phyloP scores from a whole-genome alignment of 2,113 vertebrate genomes.

The Redunca redunca region DNA sequence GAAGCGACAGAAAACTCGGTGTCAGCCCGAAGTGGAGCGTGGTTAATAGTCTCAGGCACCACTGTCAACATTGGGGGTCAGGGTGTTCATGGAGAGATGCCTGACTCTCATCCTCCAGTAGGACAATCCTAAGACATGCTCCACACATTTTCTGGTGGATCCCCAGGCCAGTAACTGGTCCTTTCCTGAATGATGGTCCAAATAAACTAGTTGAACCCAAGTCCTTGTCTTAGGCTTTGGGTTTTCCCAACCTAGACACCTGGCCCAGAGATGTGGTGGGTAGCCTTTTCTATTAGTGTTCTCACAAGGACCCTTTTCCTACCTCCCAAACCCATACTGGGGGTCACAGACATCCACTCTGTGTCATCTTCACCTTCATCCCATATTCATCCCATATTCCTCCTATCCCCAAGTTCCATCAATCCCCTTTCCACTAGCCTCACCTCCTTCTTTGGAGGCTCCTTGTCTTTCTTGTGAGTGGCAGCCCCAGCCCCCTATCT shows the following conservation, averaged over 20 bases:
- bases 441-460: not conserved
- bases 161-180: not conserved
- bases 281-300: not conserved
- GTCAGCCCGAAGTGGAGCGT: not conserved
- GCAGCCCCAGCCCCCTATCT: not conserved
- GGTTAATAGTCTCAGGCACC: not conserved
- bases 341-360: not conserved
- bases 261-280: not conserved
- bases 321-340: not conserved
- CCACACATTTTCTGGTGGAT: not conserved
- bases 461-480: not conserved
- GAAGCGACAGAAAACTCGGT: not conserved
- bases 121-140: not conserved
- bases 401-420: not conserved
- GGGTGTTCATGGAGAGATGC: not conserved
- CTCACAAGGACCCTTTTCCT: not conserved
- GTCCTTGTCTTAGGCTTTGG: not conserved
- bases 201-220: not conserved
- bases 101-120: not conserved
- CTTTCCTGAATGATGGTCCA: not conserved
- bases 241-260: not conserved
- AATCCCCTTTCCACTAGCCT: not conserved
- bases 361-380: not conserved
- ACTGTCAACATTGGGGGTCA: not conserved
- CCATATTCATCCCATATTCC: not conserved